Evolutionary conservation across 2,888 invertebrate genomes (phyloP).

Genomic region (Xylota sylvarum): DNA sequence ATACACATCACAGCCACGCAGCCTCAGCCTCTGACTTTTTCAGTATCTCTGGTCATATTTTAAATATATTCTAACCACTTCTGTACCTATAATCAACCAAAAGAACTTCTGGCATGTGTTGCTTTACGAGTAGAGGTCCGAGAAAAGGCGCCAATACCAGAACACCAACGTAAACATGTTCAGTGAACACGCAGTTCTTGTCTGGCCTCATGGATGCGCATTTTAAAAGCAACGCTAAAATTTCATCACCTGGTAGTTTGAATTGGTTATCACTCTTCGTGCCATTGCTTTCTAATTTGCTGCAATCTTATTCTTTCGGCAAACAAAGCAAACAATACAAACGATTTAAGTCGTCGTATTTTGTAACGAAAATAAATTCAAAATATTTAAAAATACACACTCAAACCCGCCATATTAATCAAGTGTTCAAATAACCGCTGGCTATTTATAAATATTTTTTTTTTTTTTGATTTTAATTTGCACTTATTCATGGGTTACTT

Average conservation of each 20-base stretch:
- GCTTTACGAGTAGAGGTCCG: no score
- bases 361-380: background rate
- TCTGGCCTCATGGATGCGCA: background rate
- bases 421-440: slow-evolving; percentile 23
- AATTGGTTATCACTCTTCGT: background rate
- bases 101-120: no score
- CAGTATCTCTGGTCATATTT: no score
- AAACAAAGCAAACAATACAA: background rate
- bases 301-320: background rate
- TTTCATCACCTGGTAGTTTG: background rate
- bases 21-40: no score
- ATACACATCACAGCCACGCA: no score
- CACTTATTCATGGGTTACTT: slow-evolving; percentile 22
- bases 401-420: background rate
- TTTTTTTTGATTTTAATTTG: slow-evolving; percentile 13
- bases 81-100: no score
- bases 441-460: slow-evolving; percentile 1
- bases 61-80: no score
- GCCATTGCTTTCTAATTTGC: background rate
- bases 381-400: slow-evolving; percentile 9
- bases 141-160: background rate
- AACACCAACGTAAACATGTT: background rate
- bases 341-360: background rate
- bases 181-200: background rate
- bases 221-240: background rate